Base-by-base conservation (phyloP, 2,888 invertebrate genomes). In the Amaurobius ferox region DNA sequence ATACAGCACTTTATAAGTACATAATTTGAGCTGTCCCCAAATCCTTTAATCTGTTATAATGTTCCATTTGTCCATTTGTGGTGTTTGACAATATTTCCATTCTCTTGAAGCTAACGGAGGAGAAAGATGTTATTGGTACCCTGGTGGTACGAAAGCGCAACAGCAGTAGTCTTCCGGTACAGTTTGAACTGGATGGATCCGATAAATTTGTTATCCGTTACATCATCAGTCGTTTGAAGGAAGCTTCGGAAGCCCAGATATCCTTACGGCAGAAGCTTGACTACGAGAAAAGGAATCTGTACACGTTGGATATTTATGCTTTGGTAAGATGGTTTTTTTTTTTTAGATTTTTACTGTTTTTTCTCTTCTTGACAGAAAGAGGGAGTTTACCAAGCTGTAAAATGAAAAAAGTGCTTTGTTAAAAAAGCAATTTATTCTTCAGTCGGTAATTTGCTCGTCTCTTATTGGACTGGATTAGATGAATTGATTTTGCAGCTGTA, bases 211-310 rank as follows among this genome's bases (percentile, higher is more conserved):
- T 86, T 16, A 89, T 89, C 35, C 76, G 86, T 0, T 89, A 89
- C 62, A 72, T 89, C 48, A 89, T 89, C 81, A 89, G 89, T 16
- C 89, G 89, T 23, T 39, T 86, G n/a, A 78, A 85, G 30, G 89
- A 89, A 30, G 80, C 79, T 23, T 88, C 87, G 35, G 87, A 77
- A 66, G 89, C 87, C 1, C 88, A 88, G 35, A 85, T 89, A 5
- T 78, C 61, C 9, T 67, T 89, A 1, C 39, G 88, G 0, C 95
- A 95, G 73, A 94, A 95, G 88, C 92, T 97, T 90, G 97, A 97
- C 92, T 97, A 96, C 90, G 97, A 97, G 91, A 95, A 94, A 73
- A 95, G 95, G 91, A 96, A 96, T 73, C 95, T 97, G 93, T 96
- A 96, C 92, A 95, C 95, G 90, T 92, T 97, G 88, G 95, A 95